phyloP scores from a whole-genome alignment of 2,797 vertebrate species.

The Poeciliopsis paucimaculata region DNA sequence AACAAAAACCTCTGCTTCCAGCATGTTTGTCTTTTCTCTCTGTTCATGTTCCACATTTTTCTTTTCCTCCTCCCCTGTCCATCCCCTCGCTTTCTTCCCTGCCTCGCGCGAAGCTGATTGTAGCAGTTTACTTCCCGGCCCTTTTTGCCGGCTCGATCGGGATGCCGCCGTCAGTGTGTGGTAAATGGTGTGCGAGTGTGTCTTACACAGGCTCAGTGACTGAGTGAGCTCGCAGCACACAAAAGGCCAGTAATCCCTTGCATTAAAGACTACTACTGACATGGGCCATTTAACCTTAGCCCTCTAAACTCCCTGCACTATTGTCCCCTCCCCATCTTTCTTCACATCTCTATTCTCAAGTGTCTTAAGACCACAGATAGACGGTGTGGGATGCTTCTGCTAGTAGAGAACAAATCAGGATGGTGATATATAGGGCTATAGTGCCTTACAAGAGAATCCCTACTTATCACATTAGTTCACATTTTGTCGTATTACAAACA shows the following conservation, averaged over 20 bases:
- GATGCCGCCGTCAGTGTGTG: constrained; percentile 53
- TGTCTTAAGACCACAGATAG: constrained; percentile 22
- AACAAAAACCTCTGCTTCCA: constrained; percentile 27
- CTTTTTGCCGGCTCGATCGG: constrained; percentile 65
- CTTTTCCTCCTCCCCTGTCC: not conserved
- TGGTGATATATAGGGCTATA: not conserved
- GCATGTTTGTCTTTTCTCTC: constrained; percentile 23
- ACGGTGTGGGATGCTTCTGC: not conserved
- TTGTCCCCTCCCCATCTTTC: constrained; percentile 41
- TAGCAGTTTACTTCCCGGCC: constrained; percentile 38
- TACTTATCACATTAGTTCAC: not conserved
- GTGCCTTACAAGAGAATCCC: not conserved
- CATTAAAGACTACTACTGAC: constrained; percentile 73
- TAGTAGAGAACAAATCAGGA: constrained; percentile 4
- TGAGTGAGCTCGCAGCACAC: constrained; percentile 70
- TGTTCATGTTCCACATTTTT: not conserved
- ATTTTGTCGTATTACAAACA: not conserved
- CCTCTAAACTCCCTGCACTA: constrained; percentile 47
- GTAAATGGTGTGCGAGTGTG: constrained; percentile 60
- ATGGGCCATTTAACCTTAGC: constrained; percentile 75
- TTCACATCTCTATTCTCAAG: constrained; percentile 41
- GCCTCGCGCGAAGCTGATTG: constrained; percentile 59
- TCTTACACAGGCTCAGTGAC: constrained; percentile 69
- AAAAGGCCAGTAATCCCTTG: constrained; percentile 77
- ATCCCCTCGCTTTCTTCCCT: constrained; percentile 37